These are phyloP conservation scores for Eriosoma lanigerum DNA, from an alignment of 1,140 invertebrate genomes.

Conservation along the genomic window DNA sequence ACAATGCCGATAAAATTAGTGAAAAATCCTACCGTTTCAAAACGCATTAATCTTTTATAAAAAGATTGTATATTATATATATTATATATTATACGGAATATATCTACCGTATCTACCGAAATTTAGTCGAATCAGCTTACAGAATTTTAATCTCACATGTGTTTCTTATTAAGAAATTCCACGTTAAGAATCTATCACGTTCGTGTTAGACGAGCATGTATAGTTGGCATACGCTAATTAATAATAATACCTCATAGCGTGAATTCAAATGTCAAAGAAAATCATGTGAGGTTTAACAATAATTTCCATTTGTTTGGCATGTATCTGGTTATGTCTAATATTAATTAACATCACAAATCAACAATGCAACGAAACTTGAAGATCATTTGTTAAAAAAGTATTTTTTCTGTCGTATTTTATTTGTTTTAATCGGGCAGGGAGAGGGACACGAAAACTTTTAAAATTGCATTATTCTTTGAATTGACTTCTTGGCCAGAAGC, in stretches of 20 bases:
- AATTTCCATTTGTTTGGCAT: neutral
- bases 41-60: too few species aligned
- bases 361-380: neutral
- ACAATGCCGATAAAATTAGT: too few species aligned
- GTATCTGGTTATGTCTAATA: neutral
- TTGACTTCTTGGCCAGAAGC: neutral
- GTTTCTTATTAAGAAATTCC: too few species aligned
- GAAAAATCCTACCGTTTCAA: too few species aligned
- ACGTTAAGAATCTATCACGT: neutral
- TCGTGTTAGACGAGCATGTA: neutral
- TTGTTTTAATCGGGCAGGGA: constrained; percentile 9
- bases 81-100: too few species aligned
- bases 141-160: too few species aligned
- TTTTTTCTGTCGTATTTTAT: neutral
- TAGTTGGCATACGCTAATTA: neutral
- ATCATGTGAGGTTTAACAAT: neutral
- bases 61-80: too few species aligned
- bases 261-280: neutral
- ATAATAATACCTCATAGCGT: neutral
- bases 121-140: too few species aligned
- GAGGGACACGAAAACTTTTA: too few species aligned
- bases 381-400: constrained; percentile 1
- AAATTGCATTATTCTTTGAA: too few species aligned
- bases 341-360: neutral
- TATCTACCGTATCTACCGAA: too few species aligned